phyloP scores from a whole-genome alignment of 2,797 vertebrate species.

The Dermochelys coriacea region DNA sequence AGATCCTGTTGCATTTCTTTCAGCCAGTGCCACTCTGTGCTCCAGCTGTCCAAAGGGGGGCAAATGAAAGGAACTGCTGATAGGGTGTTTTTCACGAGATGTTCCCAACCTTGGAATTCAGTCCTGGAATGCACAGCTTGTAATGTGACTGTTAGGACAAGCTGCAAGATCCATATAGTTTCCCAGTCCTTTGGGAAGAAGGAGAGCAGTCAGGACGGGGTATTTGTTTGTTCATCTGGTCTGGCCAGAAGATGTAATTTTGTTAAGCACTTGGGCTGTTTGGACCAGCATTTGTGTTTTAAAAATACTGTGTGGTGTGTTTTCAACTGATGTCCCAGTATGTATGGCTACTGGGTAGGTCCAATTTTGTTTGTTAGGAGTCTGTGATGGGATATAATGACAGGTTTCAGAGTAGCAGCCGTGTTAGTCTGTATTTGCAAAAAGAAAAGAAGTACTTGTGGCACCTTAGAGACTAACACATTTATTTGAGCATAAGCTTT shows the following conservation, averaged over 20 bases:
- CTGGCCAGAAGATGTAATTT: rapidly evolving
- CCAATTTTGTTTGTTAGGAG: not conserved
- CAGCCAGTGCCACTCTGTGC: not conserved
- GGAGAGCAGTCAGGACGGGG: not conserved
- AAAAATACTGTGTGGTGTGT: not conserved
- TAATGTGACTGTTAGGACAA: not conserved
- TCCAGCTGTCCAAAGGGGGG: not conserved
- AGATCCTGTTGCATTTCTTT: not conserved
- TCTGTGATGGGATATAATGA: too few species aligned
- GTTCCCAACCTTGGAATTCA: not conserved
- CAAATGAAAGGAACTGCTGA: not conserved
- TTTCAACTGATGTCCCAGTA: not conserved
- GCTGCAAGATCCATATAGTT: not conserved
- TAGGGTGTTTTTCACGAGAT: not conserved
- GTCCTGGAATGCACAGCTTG: not conserved
- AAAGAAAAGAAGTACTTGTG: too few species aligned
- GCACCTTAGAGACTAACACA: too few species aligned
- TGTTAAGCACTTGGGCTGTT: not conserved
- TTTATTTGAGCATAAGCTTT: too few species aligned
- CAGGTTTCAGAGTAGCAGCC: too few species aligned
- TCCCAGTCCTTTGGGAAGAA: not conserved
- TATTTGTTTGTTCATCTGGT: not conserved
- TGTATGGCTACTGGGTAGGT: not conserved
- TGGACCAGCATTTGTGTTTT: not conserved
- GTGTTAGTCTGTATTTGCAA: too few species aligned